These are phyloP conservation scores for Oscheius sp. DNA, from an alignment of 2,888 invertebrate species.

Conservation along the genomic window DNA sequence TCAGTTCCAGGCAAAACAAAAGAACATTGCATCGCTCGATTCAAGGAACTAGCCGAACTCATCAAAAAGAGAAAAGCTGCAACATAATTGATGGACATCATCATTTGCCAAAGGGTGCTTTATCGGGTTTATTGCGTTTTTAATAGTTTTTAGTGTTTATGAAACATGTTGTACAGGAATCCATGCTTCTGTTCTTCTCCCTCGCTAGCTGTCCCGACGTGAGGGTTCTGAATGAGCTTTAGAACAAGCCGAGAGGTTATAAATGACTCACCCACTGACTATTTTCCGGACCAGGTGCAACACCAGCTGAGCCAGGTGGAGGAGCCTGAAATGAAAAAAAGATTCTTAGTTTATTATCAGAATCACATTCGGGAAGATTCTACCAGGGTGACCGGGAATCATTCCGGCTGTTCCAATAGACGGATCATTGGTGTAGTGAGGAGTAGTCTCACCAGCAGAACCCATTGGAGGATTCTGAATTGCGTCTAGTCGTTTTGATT, in stretches of 20 bases:
- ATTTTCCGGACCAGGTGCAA: neutral
- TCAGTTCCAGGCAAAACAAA: slow-evolving; percentile 81
- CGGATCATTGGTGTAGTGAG: slow-evolving; percentile 9
- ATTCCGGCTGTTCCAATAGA: slow-evolving; percentile 21
- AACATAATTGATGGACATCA: slow-evolving; percentile 4
- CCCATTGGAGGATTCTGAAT: neutral
- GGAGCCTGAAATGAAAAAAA: neutral
- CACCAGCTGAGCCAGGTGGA: slow-evolving; percentile 4
- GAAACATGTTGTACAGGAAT: slow-evolving; percentile 7
- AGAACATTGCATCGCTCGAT: slow-evolving; percentile 57
- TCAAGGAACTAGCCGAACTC: slow-evolving; percentile 60
- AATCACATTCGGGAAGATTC: neutral
- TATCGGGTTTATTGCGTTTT: slow-evolving; percentile 12
- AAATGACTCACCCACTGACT: neutral
- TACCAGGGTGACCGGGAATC: slow-evolving; percentile 11
- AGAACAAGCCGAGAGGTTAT: neutral
- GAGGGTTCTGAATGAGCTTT: slow-evolving; percentile 7
- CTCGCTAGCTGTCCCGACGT: slow-evolving; percentile 16
- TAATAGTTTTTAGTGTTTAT: slow-evolving; percentile 10
- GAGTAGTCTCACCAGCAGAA: slow-evolving; percentile 10
- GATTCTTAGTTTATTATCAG: no score
- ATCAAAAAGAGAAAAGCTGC: slow-evolving; percentile 50
- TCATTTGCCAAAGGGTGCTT: slow-evolving; percentile 10
- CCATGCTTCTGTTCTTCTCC: slow-evolving; percentile 23
- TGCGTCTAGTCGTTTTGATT: neutral